Evolutionary conservation across 2,113 vertebrate genomes (phyloP).

Genomic region (Cavia porcellus): DNA sequence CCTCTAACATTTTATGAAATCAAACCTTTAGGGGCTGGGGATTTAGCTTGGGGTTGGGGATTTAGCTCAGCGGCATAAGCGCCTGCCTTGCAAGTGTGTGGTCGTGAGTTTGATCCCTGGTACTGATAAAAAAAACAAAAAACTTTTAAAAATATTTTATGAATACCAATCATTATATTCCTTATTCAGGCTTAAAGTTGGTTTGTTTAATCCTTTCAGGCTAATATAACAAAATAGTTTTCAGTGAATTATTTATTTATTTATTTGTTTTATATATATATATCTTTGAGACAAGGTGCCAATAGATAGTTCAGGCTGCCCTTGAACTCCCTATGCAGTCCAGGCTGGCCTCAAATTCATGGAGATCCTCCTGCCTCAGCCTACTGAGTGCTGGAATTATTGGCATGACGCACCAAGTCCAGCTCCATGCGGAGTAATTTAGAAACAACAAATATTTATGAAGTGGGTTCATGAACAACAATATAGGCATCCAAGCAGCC

Average conservation of each 20-base stretch:
- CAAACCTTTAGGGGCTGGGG: too few species aligned
- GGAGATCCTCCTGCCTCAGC: not conserved
- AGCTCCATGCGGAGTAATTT: not conserved
- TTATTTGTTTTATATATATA: not conserved
- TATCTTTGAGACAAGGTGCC: not conserved
- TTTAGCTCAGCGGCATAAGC: too few species aligned
- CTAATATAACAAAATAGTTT: not conserved
- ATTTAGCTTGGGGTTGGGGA: too few species aligned
- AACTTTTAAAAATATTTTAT: not conserved
- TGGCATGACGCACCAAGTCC: not conserved
- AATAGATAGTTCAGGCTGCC: not conserved
- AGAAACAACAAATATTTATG: not conserved
- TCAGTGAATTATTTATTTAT: not conserved
- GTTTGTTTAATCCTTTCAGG: not conserved
- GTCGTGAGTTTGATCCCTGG: too few species aligned
- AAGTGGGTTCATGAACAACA: too few species aligned
- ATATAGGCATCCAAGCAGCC: too few species aligned
- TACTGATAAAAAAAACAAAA: too few species aligned
- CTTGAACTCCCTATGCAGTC: not conserved
- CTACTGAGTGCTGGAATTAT: not conserved
- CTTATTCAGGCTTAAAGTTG: not conserved
- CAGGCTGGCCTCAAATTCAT: not conserved
- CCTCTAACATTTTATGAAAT: not conserved
- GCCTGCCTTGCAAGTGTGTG: too few species aligned
- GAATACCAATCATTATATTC: not conserved